phyloP scores from a whole-genome alignment of 2,888 invertebrate genomes.

The Autographa pulchrina region DNA sequence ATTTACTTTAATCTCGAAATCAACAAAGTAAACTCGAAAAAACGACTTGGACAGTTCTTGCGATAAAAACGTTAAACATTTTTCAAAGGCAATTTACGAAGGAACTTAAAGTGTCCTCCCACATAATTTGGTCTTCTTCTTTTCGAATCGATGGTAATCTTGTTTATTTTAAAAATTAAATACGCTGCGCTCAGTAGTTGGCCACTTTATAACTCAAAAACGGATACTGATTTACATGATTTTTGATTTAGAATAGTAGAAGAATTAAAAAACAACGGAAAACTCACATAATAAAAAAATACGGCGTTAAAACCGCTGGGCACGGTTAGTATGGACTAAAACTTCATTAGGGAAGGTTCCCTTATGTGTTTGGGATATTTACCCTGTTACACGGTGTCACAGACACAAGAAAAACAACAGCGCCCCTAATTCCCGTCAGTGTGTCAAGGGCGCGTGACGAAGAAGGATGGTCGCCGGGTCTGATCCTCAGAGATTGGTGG shows the following conservation, averaged over 20 bases:
- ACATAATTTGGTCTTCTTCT: background rate
- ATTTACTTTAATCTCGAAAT: background rate
- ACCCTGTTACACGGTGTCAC: background rate
- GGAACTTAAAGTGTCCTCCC: background rate
- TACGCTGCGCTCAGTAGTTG: no score
- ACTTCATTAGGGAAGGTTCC: background rate
- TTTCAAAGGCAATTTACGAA: slow-evolving; percentile 1
- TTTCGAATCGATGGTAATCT: no score
- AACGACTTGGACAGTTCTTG: background rate
- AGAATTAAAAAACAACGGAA: no score
- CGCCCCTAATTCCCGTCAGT: background rate
- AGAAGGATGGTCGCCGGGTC: background rate
- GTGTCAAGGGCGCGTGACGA: slow-evolving; percentile 3
- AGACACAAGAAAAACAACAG: background rate
- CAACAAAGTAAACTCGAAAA: background rate
- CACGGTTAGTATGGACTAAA: background rate
- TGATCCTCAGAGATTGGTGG: background rate
- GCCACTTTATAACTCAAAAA: no score
- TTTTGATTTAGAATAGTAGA: no score
- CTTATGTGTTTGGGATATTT: background rate
- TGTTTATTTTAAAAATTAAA: no score
- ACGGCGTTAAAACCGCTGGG: no score
- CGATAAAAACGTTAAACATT: slow-evolving; percentile 10
- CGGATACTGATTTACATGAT: no score
- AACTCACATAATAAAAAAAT: no score